These are phyloP conservation scores for Ectemnius continuus DNA, from an alignment of 2,888 invertebrate genomes.

Conservation along the genomic window DNA sequence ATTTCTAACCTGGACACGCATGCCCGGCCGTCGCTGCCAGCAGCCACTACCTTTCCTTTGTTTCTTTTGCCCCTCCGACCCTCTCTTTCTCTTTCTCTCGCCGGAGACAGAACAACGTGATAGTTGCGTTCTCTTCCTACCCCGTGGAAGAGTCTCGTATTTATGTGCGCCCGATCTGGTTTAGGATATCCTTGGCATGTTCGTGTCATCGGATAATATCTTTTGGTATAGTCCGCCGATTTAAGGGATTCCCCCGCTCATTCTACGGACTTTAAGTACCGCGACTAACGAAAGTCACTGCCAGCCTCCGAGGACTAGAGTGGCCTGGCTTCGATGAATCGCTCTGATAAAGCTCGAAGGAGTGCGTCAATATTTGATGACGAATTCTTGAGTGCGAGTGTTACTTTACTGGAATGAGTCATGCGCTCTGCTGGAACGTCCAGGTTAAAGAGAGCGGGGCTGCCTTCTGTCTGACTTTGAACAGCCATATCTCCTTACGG, in stretches of 20 bases:
- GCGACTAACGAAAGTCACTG: slow-evolving; percentile 4
- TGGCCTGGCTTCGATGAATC: too few relatives aligned
- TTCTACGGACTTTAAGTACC: slow-evolving; percentile 15
- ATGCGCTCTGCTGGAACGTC: too few relatives aligned
- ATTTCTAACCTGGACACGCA: slow-evolving; percentile 55
- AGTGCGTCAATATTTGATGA: too few relatives aligned
- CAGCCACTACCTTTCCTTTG: slow-evolving; percentile 25
- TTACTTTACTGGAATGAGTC: too few relatives aligned
- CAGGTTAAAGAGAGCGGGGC: too few relatives aligned
- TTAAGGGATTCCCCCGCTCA: slow-evolving; percentile 8
- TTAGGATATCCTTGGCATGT: slow-evolving; percentile 44
- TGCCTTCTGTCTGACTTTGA: slow-evolving; percentile 16
- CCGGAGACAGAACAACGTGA: slow-evolving; percentile 17
- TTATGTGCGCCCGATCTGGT: slow-evolving; percentile 42
- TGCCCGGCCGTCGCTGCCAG: not conserved
- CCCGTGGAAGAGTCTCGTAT: slow-evolving; percentile 26
- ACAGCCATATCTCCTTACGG: slow-evolving; percentile 25
- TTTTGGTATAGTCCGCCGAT: slow-evolving; percentile 20
- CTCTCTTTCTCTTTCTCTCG: slow-evolving; percentile 8
- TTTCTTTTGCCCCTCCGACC: slow-evolving; percentile 29
- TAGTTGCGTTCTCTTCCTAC: slow-evolving; percentile 25
- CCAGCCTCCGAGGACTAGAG: not conserved
- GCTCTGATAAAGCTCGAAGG: too few relatives aligned
- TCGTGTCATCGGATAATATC: slow-evolving; percentile 46
- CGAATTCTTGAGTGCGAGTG: too few relatives aligned